Base-by-base conservation (phyloP, 2,888 invertebrate species). In the Eupithecia centaureata region DNA sequence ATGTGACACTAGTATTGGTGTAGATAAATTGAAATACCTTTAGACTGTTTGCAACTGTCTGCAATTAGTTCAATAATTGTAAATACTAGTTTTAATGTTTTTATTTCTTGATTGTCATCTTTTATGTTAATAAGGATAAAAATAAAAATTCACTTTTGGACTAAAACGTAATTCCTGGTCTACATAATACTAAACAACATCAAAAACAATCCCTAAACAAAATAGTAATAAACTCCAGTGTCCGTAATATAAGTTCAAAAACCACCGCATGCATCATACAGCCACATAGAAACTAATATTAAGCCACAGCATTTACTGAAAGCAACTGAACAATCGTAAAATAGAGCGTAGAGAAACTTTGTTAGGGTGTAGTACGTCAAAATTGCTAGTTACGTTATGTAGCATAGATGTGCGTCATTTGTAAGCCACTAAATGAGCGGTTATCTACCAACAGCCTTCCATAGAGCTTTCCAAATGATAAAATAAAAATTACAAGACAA, bases 241-340 rank as follows among this genome's bases (percentile, higher is more conserved):
- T 52, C 33, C 25, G 62, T 47, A 60, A 60, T 69, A 65, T 51
- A 60, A 54, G 65, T 69, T 65, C 56, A 7, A 4, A 58, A 52
- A 62, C 62, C 61, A 59, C 65, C 62, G 28, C 65, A 59, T 65
- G 62, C 59, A 62, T 62, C 61, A 47, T n/a, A 59, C 52, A 38
- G 30, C 61, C 63, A 52, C 63, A 56, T 56, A 27, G 42, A 35
- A 42, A 54, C 59, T 54, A 63, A 66, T 69, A 66, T 57, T 28
- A 63, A 66, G 56, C 61, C 66, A 42, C 70, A 61, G 38, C 52
- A 47, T 35, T 63, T 51, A 52, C 66, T 66, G 64, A 66, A 63
- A 66, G 47, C 63, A 65, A 69, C 60, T 65, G 13, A 70, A 71
- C 68, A 68, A 63, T 69, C 68, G 69, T 70, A 68, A 71, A 70